Evolutionary conservation across 2,888 invertebrate genomes (phyloP).

Genomic region (Zygaena filipendulae): DNA sequence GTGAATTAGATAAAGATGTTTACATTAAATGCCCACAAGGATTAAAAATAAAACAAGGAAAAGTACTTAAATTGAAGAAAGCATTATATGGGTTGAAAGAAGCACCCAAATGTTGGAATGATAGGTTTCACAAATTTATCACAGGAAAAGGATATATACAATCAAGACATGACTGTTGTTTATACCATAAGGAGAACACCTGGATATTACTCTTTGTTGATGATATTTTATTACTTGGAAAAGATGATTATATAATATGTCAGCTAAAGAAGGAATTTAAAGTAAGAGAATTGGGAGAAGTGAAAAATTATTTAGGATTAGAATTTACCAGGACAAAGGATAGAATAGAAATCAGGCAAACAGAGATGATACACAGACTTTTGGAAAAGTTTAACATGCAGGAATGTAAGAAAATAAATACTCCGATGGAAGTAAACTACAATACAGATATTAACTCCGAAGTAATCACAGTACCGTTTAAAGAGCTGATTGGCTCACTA

Average conservation of each 20-base stretch:
- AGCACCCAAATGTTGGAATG: constrained; percentile 15
- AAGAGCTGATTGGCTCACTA: no score
- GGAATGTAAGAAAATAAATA: no score
- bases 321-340: constrained; percentile 6
- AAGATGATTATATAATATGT: constrained; percentile 2
- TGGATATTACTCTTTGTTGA: constrained; percentile 14
- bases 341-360: no score
- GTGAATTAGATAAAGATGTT: constrained; percentile 6
- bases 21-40: constrained; percentile 13
- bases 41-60: constrained; percentile 3
- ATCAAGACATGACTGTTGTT: constrained; percentile 12
- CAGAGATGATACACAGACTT: no score
- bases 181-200: constrained; percentile 10
- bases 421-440: no score
- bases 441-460: no score
- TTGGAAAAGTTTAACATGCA: no score
- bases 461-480: no score
- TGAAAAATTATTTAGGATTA: constrained; percentile 10
- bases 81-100: constrained; percentile 15
- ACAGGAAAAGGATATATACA: no score
- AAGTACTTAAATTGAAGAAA: constrained; percentile 11
- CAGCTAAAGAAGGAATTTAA: constrained; percentile 10
- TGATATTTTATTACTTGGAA: constrained; percentile 10
- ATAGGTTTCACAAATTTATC: constrained; percentile 11
- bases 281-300: constrained; percentile 6